Conservation (phyloP, 2,888 invertebrate genomes). For the Caenorhabditis drosophilae region DNA sequence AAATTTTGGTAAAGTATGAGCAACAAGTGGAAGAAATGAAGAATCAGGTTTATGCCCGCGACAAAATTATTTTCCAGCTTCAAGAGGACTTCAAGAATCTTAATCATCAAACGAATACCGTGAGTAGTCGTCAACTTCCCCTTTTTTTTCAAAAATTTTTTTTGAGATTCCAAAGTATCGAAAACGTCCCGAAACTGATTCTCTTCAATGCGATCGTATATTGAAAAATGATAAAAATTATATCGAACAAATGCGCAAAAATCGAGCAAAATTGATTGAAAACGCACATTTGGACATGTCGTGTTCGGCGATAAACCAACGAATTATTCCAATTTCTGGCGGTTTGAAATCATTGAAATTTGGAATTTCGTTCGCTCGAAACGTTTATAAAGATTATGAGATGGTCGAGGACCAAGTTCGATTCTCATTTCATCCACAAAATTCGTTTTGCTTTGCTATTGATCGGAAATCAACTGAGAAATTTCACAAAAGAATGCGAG, state of each 20-base stretch:
- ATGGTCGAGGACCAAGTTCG: conserved; percentile 45
- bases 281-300: conserved; percentile 16
- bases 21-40: neutral
- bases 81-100: neutral
- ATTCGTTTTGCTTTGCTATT: conserved; percentile 41
- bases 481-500: conserved; percentile 32
- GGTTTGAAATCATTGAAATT: neutral
- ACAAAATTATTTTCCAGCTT: neutral
- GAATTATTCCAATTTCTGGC: conserved; percentile 8
- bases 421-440: conserved; percentile 41
- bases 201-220: conserved; percentile 23
- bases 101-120: neutral
- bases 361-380: conserved; percentile 43
- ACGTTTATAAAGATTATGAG: conserved; percentile 43
- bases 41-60: neutral
- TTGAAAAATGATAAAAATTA: conserved; percentile 21
- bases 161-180: conserved; percentile 6
- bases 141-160: neutral
- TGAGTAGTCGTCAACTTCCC: neutral
- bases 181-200: conserved; percentile 21
- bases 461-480: conserved; percentile 30
- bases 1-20: too few species aligned
- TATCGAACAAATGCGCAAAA: conserved; percentile 3
- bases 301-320: conserved; percentile 16
- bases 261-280: conserved; percentile 16